phyloP scores from a whole-genome alignment of 2,797 vertebrate species.

The Artibeus jamaicensis region DNA sequence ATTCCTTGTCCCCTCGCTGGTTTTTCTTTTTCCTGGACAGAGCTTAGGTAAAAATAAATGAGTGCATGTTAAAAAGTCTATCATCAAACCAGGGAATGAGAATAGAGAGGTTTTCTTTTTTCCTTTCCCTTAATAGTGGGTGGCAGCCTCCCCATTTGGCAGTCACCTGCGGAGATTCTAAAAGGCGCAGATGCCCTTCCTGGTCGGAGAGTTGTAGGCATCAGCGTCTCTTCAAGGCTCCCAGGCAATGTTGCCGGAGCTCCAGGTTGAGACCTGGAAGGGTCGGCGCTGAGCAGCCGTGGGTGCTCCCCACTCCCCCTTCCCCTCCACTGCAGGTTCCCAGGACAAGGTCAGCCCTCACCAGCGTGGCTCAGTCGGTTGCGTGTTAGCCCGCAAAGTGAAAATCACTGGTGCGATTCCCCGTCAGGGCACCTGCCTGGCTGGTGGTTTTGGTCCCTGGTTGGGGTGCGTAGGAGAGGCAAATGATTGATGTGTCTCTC shows the following conservation, averaged over 20 bases:
- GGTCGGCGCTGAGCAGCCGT: not conserved
- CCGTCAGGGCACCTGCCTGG: not conserved
- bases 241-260: not conserved
- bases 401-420: not conserved
- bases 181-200: not conserved
- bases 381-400: not conserved
- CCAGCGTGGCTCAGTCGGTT: not conserved
- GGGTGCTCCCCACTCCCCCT: accelerated
- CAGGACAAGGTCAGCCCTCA: not conserved
- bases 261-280: not conserved
- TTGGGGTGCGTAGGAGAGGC: not conserved
- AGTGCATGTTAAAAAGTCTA: not conserved
- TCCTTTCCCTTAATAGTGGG: not conserved
- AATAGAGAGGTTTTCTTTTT: not conserved
- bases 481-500: no score
- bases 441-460: not conserved
- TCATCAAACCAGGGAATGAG: not conserved
- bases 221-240: not conserved
- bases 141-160: not conserved
- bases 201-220: not conserved
- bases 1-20: not conserved
- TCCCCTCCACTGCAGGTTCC: not conserved
- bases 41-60: not conserved
- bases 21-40: not conserved
- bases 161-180: not conserved